Conservation (phyloP, 2,888 invertebrate genomes). For the Uropetala carovei region DNA sequence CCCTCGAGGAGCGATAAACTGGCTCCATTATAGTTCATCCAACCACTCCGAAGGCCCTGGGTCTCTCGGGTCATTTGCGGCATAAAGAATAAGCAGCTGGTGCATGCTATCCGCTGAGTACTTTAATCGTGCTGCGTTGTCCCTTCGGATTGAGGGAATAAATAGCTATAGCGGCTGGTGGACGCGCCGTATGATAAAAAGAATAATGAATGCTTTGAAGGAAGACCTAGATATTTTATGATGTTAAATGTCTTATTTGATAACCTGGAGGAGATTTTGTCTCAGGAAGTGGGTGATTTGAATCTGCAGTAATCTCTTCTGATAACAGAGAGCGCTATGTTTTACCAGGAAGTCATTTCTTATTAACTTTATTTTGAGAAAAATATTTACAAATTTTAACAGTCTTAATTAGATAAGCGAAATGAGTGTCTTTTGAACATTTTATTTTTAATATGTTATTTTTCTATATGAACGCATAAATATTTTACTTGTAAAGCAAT, state of each 20-base stretch:
- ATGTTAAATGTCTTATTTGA: not conserved
- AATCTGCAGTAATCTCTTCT: not conserved
- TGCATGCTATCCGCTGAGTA: not conserved
- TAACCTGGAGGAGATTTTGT: not conserved
- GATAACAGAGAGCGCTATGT: not conserved
- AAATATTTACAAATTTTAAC: too few relatives aligned
- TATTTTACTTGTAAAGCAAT: too few relatives aligned
- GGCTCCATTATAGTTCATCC: slow-evolving; percentile 8
- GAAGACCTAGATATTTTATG: not conserved
- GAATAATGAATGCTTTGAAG: not conserved
- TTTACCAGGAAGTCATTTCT: too few relatives aligned
- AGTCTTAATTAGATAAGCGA: too few relatives aligned
- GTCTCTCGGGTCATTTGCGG: slow-evolving; percentile 1
- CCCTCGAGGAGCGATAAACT: slow-evolving; percentile 24
- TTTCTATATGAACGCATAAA: too few relatives aligned
- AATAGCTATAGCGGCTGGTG: not conserved
- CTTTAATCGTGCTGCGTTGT: slow-evolving; percentile 20
- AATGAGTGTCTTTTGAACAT: too few relatives aligned
- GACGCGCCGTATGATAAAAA: not conserved
- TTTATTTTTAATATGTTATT: too few relatives aligned
- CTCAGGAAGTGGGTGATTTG: not conserved
- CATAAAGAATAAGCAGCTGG: slow-evolving; percentile 5
- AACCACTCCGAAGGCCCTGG: slow-evolving; percentile 19
- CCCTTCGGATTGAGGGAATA: not conserved
- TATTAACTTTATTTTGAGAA: too few relatives aligned